A percentile compares a stretch with the other conserved stretches of the same genome.
Evolutionary conservation across 2,888 invertebrate species (phyloP).

Genomic region (Sepiola atlantica): DNA sequence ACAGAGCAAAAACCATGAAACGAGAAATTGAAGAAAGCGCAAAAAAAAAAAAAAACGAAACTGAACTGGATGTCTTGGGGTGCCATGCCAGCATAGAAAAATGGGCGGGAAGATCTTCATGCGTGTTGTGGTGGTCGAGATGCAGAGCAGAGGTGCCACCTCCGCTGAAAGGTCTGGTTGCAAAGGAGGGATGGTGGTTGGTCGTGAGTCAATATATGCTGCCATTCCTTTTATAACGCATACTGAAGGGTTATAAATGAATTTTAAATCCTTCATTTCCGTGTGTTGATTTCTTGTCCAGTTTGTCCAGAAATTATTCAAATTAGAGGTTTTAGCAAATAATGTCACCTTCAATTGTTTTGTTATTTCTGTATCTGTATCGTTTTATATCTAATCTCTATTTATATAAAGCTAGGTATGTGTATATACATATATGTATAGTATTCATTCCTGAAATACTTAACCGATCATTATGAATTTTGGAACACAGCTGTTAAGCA

Average conservation of each 20-base stretch:
- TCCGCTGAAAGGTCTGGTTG: not conserved
- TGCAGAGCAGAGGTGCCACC: slow-evolving; percentile 20
- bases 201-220: not conserved
- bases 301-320: slow-evolving; percentile 9
- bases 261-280: slow-evolving; percentile 23
- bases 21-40: not conserved
- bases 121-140: not conserved
- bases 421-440: too few species aligned
- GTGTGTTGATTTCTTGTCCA: not conserved
- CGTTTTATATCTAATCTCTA: too few species aligned
- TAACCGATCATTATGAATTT: too few species aligned
- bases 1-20: not conserved
- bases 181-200: not conserved
- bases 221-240: slow-evolving; percentile 15
- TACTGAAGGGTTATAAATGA: slow-evolving; percentile 20
- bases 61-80: not conserved
- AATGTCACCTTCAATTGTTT: not conserved
- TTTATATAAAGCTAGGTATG: too few species aligned
- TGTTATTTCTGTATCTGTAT: not conserved
- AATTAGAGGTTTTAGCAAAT: not conserved
- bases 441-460: too few species aligned
- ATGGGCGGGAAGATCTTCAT: not conserved
- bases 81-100: not conserved
- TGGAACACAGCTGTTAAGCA: too few species aligned
- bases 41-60: not conserved